Conservation (phyloP, 2,113 vertebrate species). For the Hiodon alosoides region DNA sequence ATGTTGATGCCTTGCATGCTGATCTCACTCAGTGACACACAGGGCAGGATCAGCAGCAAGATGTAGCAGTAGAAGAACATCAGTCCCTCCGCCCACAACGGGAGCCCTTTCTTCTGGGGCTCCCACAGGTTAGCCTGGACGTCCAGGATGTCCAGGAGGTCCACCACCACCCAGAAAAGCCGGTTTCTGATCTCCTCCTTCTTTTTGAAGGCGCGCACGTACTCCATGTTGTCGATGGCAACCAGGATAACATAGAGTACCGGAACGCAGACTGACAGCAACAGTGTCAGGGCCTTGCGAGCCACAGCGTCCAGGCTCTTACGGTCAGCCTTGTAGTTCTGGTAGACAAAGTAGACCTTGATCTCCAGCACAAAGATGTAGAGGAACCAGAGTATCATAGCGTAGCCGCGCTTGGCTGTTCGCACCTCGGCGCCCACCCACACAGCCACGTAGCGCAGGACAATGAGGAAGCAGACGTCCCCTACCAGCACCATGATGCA, state of each 20-base stretch:
- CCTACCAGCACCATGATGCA: conserved; percentile 73
- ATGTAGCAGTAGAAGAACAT: conserved; percentile 78
- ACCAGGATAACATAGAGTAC: conserved; percentile 63
- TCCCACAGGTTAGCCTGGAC: conserved; percentile 74
- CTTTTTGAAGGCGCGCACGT: conserved; percentile 68
- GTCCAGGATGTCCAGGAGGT: conserved; percentile 68
- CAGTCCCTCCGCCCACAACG: conserved; percentile 67
- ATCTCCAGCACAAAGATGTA: conserved; percentile 74
- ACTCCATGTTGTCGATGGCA: conserved; percentile 70
- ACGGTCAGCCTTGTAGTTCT: conserved; percentile 71
- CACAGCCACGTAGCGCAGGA: conserved; percentile 64
- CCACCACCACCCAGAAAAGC: conserved; percentile 72
- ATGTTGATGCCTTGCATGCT: conserved; percentile 75
- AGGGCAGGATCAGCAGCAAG: conserved; percentile 66
- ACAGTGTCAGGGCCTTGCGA: conserved; percentile 62
- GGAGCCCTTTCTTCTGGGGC: conserved; percentile 69
- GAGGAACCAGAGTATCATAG: conserved; percentile 75
- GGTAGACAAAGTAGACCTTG: conserved; percentile 73
- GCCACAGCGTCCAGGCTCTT: conserved; percentile 63
- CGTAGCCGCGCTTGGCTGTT: conserved; percentile 66
- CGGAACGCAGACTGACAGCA: conserved; percentile 64
- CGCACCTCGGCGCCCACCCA: conserved; percentile 71
- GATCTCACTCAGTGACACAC: conserved; percentile 70
- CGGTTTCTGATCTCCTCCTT: conserved; percentile 67
- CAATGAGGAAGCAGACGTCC: conserved; percentile 68